A percentile compares a stretch with the other conserved stretches of the same genome.
Conservation (phyloP, 2,797 vertebrate species). For the Mastacembelus armatus region DNA sequence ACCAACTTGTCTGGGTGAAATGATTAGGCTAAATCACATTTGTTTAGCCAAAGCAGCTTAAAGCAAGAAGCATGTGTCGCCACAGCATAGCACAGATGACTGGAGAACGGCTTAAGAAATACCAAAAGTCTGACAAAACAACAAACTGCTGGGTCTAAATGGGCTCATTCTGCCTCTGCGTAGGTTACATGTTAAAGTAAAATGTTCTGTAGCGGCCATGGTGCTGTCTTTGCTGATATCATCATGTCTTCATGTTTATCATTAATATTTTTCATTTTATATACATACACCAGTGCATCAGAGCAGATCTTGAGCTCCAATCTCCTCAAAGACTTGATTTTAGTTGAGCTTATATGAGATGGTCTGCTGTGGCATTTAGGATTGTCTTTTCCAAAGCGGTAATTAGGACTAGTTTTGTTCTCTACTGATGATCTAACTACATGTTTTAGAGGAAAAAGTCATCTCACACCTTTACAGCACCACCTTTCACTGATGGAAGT, state of each 20-base stretch:
- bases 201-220: not conserved
- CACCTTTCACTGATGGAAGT: not conserved
- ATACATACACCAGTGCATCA: not conserved
- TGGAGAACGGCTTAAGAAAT: slow-evolving; percentile 77
- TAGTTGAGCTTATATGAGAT: slow-evolving; percentile 27
- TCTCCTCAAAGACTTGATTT: slow-evolving; percentile 3
- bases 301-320: slow-evolving; percentile 1
- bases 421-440: not conserved
- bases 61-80: slow-evolving; percentile 70
- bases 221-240: too few relatives aligned
- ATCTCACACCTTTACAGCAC: not conserved
- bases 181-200: slow-evolving; percentile 12
- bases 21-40: slow-evolving; percentile 84
- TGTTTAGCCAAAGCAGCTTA: slow-evolving; percentile 84
- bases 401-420: slow-evolving; percentile 20
- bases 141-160: slow-evolving; percentile 59
- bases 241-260: too few relatives aligned
- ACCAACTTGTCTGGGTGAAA: slow-evolving; percentile 83
- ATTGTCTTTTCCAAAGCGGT: slow-evolving; percentile 17
- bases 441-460: slow-evolving; percentile 12
- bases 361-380: not conserved
- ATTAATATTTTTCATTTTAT: too few relatives aligned
- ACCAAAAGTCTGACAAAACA: slow-evolving; percentile 78
- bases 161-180: slow-evolving; percentile 60
- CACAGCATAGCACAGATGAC: slow-evolving; percentile 68